phyloP scores from a whole-genome alignment of 2,113 vertebrate genomes.

The Mandrillus leucophaeus region DNA sequence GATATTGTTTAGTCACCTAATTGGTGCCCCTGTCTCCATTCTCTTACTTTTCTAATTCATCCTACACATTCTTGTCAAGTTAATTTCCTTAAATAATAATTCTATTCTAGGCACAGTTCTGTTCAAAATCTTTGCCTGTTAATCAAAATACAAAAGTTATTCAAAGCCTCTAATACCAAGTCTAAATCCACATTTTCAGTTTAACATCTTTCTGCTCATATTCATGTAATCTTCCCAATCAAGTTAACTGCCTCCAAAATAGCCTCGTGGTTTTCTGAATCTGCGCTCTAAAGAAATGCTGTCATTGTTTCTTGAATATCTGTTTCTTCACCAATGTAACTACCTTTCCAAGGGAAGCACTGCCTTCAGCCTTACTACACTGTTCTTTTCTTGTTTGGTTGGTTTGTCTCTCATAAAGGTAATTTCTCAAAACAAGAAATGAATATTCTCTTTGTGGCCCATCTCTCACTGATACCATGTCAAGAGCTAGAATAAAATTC shows the following conservation, averaged over 20 bases:
- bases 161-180: not conserved
- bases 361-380: not conserved
- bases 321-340: not conserved
- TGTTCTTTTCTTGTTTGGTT: not conserved
- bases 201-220: not conserved
- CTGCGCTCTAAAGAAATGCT: not conserved
- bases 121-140: not conserved
- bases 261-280: not conserved
- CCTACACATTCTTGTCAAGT: constrained; percentile 54
- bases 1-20: constrained; percentile 21
- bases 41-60: constrained; percentile 27
- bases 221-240: not conserved
- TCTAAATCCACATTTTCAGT: not conserved
- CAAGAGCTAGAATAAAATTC: not conserved
- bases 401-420: not conserved
- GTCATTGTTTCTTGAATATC: not conserved
- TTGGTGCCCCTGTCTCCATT: constrained; percentile 22
- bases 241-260: not conserved
- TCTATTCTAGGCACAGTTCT: constrained; percentile 1
- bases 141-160: not conserved
- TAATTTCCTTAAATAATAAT: constrained; percentile 58
- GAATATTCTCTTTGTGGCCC: not conserved
- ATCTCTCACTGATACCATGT: not conserved
- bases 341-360: not conserved
- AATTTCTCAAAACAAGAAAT: not conserved